These are phyloP conservation scores for Muraenolepis orangiensis DNA, from an alignment of 2,797 vertebrate species.

Conservation along the genomic window DNA sequence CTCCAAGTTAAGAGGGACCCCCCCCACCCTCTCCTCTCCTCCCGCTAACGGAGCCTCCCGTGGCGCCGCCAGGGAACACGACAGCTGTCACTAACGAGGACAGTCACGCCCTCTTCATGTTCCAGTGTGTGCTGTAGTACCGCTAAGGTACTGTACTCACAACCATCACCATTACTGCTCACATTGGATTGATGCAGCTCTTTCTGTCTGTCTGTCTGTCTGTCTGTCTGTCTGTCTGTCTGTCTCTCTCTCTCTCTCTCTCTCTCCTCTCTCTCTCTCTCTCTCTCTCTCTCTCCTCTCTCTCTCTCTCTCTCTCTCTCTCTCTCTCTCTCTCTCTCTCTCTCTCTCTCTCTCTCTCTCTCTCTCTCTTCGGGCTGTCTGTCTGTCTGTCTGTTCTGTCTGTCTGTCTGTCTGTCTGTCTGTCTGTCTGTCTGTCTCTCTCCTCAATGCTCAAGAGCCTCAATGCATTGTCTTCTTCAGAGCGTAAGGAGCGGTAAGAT, in stretches of 20 bases:
- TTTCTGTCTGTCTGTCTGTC: neutral
- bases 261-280: too few species aligned
- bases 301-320: constrained; percentile 2
- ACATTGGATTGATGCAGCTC: constrained; percentile 58
- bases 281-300: constrained; percentile 21
- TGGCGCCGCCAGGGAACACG: constrained; percentile 59
- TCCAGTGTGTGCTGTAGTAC: constrained; percentile 64
- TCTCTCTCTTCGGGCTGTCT: too few species aligned
- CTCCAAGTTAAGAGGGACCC: constrained; percentile 45
- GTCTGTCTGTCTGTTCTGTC: neutral
- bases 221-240: too few species aligned
- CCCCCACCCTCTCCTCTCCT: constrained; percentile 35
- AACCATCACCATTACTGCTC: constrained; percentile 61
- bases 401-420: neutral
- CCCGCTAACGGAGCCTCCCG: neutral
- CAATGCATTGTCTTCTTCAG: constrained; percentile 62
- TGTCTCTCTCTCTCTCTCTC: neutral
- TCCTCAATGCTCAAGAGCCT: constrained; percentile 64
- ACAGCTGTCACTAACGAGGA: constrained; percentile 78
- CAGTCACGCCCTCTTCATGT: constrained; percentile 71
- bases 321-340: neutral
- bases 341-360: constrained; percentile 1
- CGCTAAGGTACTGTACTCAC: constrained; percentile 70
- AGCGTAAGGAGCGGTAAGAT: constrained; percentile 53
- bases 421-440: neutral